Conservation (phyloP, 2,113 vertebrate species). For the Mus musculus region DNA sequence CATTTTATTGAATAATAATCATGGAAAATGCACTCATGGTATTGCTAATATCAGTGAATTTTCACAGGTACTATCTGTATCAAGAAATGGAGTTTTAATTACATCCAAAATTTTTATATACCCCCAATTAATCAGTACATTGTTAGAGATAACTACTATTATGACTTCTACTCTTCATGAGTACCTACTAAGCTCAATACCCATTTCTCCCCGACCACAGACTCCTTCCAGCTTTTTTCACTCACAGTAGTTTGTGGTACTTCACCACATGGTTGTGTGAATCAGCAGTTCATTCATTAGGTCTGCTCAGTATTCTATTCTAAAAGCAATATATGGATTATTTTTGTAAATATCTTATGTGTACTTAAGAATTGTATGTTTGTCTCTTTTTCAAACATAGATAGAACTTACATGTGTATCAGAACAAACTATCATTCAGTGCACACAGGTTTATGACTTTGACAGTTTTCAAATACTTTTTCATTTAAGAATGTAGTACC, state of each 20-base stretch:
- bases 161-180: background rate
- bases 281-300: background rate
- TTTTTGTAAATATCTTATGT: background rate
- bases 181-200: background rate
- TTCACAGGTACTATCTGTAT: background rate
- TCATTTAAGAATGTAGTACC: background rate
- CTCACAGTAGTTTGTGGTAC: background rate
- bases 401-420: background rate
- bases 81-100: background rate
- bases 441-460: background rate
- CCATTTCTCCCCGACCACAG: background rate
- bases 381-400: background rate
- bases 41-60: background rate
- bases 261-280: background rate
- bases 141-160: background rate
- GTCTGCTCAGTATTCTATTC: too few species aligned
- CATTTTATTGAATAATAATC: background rate
- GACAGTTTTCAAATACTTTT: background rate
- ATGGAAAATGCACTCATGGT: background rate
- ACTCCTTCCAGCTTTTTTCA: too few species aligned
- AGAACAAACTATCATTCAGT: background rate
- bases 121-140: background rate
- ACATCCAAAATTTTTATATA: background rate
- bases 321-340: background rate
- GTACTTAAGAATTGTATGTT: background rate